Conservation (phyloP, 2,888 invertebrate genomes). For the Teleiodes luculella region DNA sequence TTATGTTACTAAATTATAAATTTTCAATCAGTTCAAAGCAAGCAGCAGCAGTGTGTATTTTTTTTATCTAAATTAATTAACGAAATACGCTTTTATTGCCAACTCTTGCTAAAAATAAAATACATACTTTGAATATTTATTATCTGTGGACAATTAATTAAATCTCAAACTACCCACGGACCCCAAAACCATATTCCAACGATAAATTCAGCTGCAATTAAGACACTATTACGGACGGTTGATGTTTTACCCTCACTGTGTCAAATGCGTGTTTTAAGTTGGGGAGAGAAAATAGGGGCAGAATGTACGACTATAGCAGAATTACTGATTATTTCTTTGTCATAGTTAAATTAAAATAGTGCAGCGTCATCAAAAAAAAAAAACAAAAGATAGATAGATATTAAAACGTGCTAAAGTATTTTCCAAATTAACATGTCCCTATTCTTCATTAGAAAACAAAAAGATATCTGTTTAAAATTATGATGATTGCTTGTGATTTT, state of each 20-base stretch:
- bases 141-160: slow-evolving; percentile 10
- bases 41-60: too few relatives aligned
- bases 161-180: slow-evolving; percentile 1
- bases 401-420: too few relatives aligned
- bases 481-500: not conserved
- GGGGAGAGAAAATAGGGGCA: slow-evolving; percentile 20
- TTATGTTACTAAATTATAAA: too few relatives aligned
- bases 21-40: too few relatives aligned
- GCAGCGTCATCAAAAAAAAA: not conserved
- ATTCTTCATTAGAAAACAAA: too few relatives aligned
- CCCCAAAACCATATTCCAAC: slow-evolving; percentile 20
- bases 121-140: not conserved
- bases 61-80: not conserved
- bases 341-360: not conserved
- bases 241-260: slow-evolving; percentile 53
- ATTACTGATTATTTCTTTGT: not conserved
- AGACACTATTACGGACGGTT: slow-evolving; percentile 54
- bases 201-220: slow-evolving; percentile 59
- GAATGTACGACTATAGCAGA: slow-evolving; percentile 8
- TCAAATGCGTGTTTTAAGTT: slow-evolving; percentile 25
- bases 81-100: not conserved
- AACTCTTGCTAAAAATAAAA: not conserved
- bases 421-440: too few relatives aligned
- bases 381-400: too few relatives aligned
- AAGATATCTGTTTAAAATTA: too few relatives aligned